A percentile compares a stretch with the other conserved stretches of the same genome.
phyloP scores from a whole-genome alignment of 2,888 invertebrate genomes.

The Caenorhabditis zanzibari region DNA sequence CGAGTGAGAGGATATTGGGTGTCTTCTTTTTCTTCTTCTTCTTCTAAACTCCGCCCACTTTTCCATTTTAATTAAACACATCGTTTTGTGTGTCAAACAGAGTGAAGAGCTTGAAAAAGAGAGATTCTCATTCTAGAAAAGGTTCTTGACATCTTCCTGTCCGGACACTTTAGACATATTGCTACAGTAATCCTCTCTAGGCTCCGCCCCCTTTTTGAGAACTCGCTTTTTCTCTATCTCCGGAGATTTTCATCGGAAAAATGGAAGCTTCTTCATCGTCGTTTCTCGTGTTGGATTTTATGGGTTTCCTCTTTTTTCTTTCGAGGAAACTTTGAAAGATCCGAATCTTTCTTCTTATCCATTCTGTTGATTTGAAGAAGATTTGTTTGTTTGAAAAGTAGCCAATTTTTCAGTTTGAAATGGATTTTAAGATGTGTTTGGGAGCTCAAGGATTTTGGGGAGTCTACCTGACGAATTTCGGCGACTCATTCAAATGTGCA shows the following conservation, averaged over 20 bases:
- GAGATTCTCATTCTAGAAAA: conserved; percentile 35
- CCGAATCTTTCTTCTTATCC: conserved; percentile 8
- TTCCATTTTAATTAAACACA: conserved; percentile 61
- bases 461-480: no score
- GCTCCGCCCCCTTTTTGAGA: neutral
- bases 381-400: neutral
- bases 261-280: neutral
- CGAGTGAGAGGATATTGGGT: conserved; percentile 49
- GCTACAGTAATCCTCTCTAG: conserved; percentile 29
- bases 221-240: neutral
- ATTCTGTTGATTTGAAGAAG: neutral
- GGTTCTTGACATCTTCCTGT: conserved; percentile 36
- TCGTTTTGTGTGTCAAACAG: conserved; percentile 44
- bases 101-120: conserved; percentile 4
- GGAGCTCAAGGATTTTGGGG: no score
- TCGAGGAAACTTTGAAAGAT: conserved; percentile 17
- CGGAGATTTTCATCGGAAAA: conserved; percentile 12
- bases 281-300: conserved; percentile 47
- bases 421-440: no score
- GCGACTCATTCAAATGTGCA: no score
- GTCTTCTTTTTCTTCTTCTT: conserved; percentile 36
- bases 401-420: neutral
- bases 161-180: conserved; percentile 33
- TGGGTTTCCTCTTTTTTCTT: conserved; percentile 45
- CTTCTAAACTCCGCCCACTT: conserved; percentile 23